phyloP scores from a whole-genome alignment of 2,888 invertebrate species.

The Agriopis leucophaearia region DNA sequence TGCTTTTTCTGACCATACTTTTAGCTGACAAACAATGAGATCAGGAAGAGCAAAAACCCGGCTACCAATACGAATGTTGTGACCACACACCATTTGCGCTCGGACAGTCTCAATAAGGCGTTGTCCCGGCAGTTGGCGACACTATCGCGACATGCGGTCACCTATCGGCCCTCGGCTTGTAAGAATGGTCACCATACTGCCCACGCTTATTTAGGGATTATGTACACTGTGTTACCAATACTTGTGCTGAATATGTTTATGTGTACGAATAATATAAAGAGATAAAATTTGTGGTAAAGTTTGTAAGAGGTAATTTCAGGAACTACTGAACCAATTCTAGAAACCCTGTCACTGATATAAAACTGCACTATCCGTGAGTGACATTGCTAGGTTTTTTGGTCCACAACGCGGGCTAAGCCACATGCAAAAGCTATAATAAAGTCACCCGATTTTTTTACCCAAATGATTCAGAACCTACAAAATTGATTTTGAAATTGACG shows the following conservation, averaged over 20 bases:
- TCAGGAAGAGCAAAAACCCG: conserved; percentile 19
- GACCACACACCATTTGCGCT: conserved; percentile 53
- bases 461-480: no score
- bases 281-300: no score
- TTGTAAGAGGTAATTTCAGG: no score
- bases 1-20: background rate
- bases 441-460: no score
- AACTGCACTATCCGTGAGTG: no score
- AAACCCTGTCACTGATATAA: no score
- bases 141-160: conserved; percentile 70
- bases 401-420: no score
- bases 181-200: conserved; percentile 55
- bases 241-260: background rate
- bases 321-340: no score
- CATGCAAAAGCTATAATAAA: no score
- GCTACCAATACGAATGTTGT: conserved; percentile 33
- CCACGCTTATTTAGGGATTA: conserved; percentile 57
- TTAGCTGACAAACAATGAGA: conserved; percentile 17
- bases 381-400: no score
- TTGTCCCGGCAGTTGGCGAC: conserved; percentile 64
- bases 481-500: no score
- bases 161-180: conserved; percentile 25
- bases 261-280: background rate
- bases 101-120: conserved; percentile 69
- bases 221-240: conserved; percentile 46